Percentiles rank a stretch among this genome's conserved stretches.
Evolutionary conservation across 1,140 invertebrate genomes (phyloP).

Genomic region (Sinonovacula constricta): DNA sequence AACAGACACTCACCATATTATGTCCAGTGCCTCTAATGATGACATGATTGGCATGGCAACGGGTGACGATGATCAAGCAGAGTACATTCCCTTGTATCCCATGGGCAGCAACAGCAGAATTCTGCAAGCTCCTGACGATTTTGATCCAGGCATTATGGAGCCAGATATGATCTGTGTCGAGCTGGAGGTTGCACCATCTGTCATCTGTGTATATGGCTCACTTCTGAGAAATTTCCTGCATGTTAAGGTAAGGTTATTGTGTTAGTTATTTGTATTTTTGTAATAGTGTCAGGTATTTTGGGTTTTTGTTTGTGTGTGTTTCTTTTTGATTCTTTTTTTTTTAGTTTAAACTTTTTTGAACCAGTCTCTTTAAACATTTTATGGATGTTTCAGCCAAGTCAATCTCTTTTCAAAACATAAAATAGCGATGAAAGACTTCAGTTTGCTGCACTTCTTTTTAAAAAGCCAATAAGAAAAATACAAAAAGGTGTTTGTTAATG

Average conservation of each 20-base stretch:
- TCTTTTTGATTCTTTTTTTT: too few relatives aligned
- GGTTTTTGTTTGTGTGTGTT: too few relatives aligned
- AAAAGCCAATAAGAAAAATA: too few relatives aligned
- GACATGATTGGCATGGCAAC: conserved; percentile 37
- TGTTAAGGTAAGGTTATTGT: conserved; percentile 83
- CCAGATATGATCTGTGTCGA: conserved; percentile 94
- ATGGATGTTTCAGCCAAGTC: too few relatives aligned
- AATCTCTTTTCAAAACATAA: too few relatives aligned
- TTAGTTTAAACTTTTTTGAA: too few relatives aligned
- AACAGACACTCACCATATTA: conserved; percentile 38
- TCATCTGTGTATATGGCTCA: conserved; percentile 92
- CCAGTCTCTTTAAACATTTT: too few relatives aligned
- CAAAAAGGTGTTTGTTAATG: too few relatives aligned
- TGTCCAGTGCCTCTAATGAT: conserved; percentile 22
- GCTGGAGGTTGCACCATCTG: conserved; percentile 94
- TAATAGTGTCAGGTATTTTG: neutral
- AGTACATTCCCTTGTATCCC: conserved; percentile 93
- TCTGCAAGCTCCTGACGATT: conserved; percentile 80
- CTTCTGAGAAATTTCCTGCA: conserved; percentile 92
- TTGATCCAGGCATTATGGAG: conserved; percentile 90
- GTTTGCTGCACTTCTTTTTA: too few relatives aligned
- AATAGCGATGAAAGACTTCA: too few relatives aligned
- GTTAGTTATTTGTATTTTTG: neutral
- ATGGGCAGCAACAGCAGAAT: conserved; percentile 46
- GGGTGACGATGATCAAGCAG: conserved; percentile 88